Percentiles rank a stretch among this genome's conserved stretches.
These are phyloP conservation scores for Danio tinwini DNA, from an alignment of 2,797 vertebrate genomes.

Conservation along the genomic window DNA sequence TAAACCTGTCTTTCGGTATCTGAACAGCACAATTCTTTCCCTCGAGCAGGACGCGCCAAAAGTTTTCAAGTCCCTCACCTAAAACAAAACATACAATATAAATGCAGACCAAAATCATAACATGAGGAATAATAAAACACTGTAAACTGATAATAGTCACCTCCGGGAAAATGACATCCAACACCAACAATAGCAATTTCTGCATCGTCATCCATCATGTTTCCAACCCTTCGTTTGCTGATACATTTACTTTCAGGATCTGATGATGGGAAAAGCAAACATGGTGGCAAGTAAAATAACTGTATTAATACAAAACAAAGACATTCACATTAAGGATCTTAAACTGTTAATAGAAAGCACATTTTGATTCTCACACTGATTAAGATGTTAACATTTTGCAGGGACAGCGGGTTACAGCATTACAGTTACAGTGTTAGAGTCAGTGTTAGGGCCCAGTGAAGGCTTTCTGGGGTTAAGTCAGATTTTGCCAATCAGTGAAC, in stretches of 20 bases:
- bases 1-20: slow-evolving; percentile 82
- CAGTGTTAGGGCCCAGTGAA: too few relatives aligned
- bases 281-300: background rate
- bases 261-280: background rate
- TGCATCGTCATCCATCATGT: slow-evolving; percentile 48
- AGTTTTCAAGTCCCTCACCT: slow-evolving; percentile 78
- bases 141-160: slow-evolving; percentile 61
- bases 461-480: too few relatives aligned
- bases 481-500: too few relatives aligned
- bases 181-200: slow-evolving; percentile 84
- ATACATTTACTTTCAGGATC: background rate
- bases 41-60: slow-evolving; percentile 80
- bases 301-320: too few relatives aligned
- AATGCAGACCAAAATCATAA: background rate
- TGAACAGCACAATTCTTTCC: slow-evolving; percentile 80
- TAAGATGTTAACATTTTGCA: too few relatives aligned
- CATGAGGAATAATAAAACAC: background rate
- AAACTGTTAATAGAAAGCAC: too few relatives aligned
- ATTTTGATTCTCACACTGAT: too few relatives aligned
- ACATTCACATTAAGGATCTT: too few relatives aligned
- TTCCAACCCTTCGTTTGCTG: background rate
- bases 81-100: background rate
- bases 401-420: too few relatives aligned
- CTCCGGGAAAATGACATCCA: slow-evolving; percentile 87
- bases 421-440: too few relatives aligned